Conservation (phyloP, 2,797 vertebrate species). For the Catharus ustulatus region DNA sequence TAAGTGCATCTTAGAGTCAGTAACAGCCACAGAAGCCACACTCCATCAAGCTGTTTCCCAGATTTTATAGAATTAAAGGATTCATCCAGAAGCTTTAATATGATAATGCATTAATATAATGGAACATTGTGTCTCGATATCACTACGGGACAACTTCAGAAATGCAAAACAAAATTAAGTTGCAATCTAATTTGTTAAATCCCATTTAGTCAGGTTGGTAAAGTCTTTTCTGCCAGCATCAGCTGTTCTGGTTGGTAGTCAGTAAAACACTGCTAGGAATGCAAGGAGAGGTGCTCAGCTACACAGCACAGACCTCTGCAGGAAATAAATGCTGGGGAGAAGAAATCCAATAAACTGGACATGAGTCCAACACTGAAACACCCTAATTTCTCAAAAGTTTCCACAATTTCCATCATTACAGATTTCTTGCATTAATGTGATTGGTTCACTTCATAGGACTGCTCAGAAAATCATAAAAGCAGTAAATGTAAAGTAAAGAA, state of each 20-base stretch:
- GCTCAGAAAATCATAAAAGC: background rate
- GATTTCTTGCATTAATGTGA: background rate
- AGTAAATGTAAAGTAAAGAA: background rate
- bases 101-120: slow-evolving; percentile 44
- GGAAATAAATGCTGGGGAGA: background rate
- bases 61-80: slow-evolving; percentile 48
- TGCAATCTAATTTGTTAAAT: slow-evolving; percentile 64
- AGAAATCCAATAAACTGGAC: background rate
- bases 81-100: slow-evolving; percentile 18
- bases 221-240: slow-evolving; percentile 53
- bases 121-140: slow-evolving; percentile 16
- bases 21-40: background rate
- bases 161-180: slow-evolving; percentile 58
- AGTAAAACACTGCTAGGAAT: background rate
- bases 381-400: background rate
- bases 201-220: slow-evolving; percentile 41
- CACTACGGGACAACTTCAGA: slow-evolving; percentile 23
- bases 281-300: background rate
- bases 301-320: background rate
- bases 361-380: background rate
- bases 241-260: slow-evolving; percentile 53
- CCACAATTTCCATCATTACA: background rate
- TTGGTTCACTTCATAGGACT: background rate
- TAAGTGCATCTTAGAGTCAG: background rate
- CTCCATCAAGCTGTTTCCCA: background rate